These are phyloP conservation scores for Trachelipus rathkii DNA, from an alignment of 1,140 invertebrate species.

Conservation along the genomic window DNA sequence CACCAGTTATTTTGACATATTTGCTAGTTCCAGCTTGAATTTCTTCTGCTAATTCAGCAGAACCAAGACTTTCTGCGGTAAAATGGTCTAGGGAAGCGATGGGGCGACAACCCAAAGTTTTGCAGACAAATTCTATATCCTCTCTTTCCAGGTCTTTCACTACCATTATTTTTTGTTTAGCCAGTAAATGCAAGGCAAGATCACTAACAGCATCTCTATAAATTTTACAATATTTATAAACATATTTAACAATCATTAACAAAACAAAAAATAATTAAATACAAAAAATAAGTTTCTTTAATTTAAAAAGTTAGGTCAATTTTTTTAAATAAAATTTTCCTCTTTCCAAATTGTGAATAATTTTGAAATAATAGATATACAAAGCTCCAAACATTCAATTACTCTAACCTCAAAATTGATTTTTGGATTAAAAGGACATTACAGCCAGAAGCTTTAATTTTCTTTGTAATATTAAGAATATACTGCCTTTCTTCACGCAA, in stretches of 20 bases:
- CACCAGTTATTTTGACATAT: slow-evolving; percentile 87
- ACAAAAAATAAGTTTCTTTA: not conserved
- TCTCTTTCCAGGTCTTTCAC: slow-evolving; percentile 97
- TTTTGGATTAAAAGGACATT: slow-evolving; percentile 98
- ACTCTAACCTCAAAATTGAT: slow-evolving; percentile 79
- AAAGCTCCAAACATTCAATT: not conserved
- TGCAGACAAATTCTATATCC: slow-evolving; percentile 95
- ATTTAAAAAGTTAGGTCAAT: no score
- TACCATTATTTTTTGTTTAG: slow-evolving; percentile 91
- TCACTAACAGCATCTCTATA: slow-evolving; percentile 89
- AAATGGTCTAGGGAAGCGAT: slow-evolving; percentile 24
- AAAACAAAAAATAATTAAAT: not conserved
- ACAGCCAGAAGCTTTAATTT: slow-evolving; percentile 97
- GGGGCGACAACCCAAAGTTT: slow-evolving; percentile 62
- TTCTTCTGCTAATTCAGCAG: slow-evolving; percentile 92
- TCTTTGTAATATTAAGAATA: slow-evolving; percentile 97
- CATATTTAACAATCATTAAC: not conserved
- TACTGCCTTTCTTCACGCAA: slow-evolving; percentile 97
- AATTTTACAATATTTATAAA: slow-evolving; percentile 20
- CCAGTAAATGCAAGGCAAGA: slow-evolving; percentile 93
- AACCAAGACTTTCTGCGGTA: slow-evolving; percentile 71
- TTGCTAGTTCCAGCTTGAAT: slow-evolving; percentile 81
- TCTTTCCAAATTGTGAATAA: no score
- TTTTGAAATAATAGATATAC: slow-evolving; percentile 17
- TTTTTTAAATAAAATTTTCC: no score